Evolutionary conservation across 2,797 vertebrate species (phyloP), one percentile per base, ranked within the genome.

Genomic region (Xenops minutus): DNA sequence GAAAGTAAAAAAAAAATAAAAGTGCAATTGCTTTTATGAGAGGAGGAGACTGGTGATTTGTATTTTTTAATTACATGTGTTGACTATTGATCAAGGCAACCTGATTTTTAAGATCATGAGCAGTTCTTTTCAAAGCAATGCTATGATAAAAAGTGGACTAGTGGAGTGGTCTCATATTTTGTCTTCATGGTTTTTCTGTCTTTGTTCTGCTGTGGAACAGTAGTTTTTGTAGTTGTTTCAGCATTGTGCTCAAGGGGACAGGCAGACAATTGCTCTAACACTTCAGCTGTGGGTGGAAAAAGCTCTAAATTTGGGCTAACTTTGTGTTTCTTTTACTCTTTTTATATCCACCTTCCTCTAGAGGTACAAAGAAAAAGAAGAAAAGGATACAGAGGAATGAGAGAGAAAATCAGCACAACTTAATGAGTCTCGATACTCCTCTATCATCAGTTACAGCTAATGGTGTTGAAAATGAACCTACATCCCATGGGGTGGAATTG

Each of bases 331-430:
- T 82, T 96, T 36, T 93, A 29, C 92, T 90, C 82, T 84, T 93
- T 91, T 92, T 93, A 81, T 84, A 74, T 86, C 95, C 78, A 82
- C 89, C 85, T 95, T 88, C 26, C 77, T 94, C 95, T 95, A 97
- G 98, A 95, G 86, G 73, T 68, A 51, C 91, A 64, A 96, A 97
- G 93, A 98, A 98, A 90, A 98, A 98, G 97, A 99, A 98, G 93
- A 95, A 98, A 97, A 98, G 97, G 59, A 97, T 97, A 89, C 85
- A 96, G 84, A 95, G 75, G 90, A 97, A 85, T 21, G 81, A 97
- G 96, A 69, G 54, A 85, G 85, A 92, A 97, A 93, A 91, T 78
- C 95, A 94, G 83, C 73, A 69, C 86, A 92, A 93, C 83, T 92
- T 95, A 93, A 91, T 96, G 85, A 89, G 88, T 52, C 94, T 95